Base-by-base conservation (phyloP, 1,140 invertebrate genomes). In the Rhopalosiphum maidis region DNA sequence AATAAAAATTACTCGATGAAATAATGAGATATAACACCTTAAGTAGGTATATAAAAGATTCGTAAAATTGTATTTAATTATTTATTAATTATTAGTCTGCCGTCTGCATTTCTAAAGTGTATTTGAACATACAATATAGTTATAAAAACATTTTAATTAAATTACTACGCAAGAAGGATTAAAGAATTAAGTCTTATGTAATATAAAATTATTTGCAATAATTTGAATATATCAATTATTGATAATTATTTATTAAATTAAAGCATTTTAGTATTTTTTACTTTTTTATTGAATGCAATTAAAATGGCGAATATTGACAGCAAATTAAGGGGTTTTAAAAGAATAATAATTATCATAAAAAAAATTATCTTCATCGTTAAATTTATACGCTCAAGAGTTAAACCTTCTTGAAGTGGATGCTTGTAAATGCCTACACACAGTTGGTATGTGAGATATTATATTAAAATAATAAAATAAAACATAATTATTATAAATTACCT, bases 281-380 rank as follows among this genome's bases (percentile, higher is more conserved):
- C 4, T 6, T 87, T 87, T 48, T 46, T 87, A 46, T 87, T 22
- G 46, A n/a, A 87, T 22, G 43, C 43, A 87, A 48, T 87, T 87
- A 87, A 51, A 87, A 87, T 46, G 25, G 30, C 1, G 0, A 87
- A 0, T 87, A 21, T 46, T 18, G n/a, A n/a, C n/a, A n/a, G n/a
- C n/a, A 68, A 46, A 87, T 46, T 30, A 48, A 86, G 18, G 9
- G 43, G 25, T 46, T 87, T 46, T 87, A 87, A 46, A 86, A 18
- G 15, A 46, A 46, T 48, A 87, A 48, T 48, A 35, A 48, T 51
- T 87, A 18, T n/a, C 4, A 51, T n/a, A 18, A 87, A 18, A 48
- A 87, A 46, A 48, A 87, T 87, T 43, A 30, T 87, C 30, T 48
- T 87, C 46, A 22, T 87, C 46, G 86, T 87, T 87, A 48, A 87